Evolutionary conservation across 2,888 invertebrate species (phyloP), one percentile per base, ranked within the genome.

Genomic region (Capitulum mitella): DNA sequence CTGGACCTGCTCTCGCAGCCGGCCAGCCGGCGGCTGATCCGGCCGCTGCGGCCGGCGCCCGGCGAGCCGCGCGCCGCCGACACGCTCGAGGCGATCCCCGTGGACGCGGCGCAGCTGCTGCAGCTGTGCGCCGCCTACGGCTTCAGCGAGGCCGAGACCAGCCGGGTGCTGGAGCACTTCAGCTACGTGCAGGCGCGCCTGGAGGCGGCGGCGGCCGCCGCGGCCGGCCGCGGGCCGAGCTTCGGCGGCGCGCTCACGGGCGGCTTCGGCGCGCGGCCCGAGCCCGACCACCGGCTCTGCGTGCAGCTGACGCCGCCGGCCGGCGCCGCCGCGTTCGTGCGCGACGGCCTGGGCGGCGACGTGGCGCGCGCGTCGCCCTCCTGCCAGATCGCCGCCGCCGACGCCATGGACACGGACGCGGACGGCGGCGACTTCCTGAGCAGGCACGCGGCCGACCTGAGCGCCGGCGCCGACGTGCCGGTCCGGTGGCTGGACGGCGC

Each of bases 271-370:
- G 19, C 3, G 32, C 64, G 10, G 32, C 34, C 16, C 19, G 19
- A 32, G 34, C 14, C 64, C 34, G 32, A 16, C 34, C 32, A 64
- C 34, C 32, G 64, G 0, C 64, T 64, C 34, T 64, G 64, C 34
- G 64, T 64, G 32, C 14, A 64, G 83, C 92, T 89, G 77, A 89
- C 88, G 54, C 89, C 87, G 77, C 89, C 87, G 77, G 90, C 89
- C 0, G 89, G 89, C 0, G 92, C 91, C 70, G 93, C 87, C 85
- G 92, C 92, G 26, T 87, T 85, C 3, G 90, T 91, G 84, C 91
- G 90, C 83, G 92, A 88, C 58, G 93, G 85, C 81, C 88, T 89
- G 83, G 64, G 64, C 14, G 64, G 64, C 34, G 64, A 64, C 34
- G 29, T 8, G 6, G 32, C 34, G 16, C 32, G 34, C 22, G 19